phyloP scores from a whole-genome alignment of 1,140 invertebrate species.

The Drosophila tsacasi region DNA sequence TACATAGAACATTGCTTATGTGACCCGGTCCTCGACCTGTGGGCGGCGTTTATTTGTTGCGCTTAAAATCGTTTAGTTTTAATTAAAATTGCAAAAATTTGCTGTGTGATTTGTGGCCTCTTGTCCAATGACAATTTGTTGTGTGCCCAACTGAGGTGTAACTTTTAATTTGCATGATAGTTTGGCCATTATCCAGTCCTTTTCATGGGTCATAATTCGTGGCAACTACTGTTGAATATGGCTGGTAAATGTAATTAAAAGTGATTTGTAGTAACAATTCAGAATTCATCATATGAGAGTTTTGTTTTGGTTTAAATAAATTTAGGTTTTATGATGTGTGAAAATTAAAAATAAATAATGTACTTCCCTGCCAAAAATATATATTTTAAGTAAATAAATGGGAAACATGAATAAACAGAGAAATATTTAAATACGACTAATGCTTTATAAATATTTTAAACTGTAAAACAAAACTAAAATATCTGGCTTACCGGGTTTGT shows the following conservation, averaged over 20 bases:
- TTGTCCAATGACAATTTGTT: conserved; percentile 43
- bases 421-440: not conserved
- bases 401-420: not conserved
- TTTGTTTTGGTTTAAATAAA: not conserved
- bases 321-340: not conserved
- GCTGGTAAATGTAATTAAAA: conserved; percentile 4
- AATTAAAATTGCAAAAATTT: conserved; percentile 45
- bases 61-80: conserved; percentile 52
- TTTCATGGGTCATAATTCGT: conserved; percentile 12
- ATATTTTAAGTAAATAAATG: not conserved
- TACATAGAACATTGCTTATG: conserved; percentile 17
- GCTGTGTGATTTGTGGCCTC: conserved; percentile 42
- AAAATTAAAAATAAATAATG: not conserved
- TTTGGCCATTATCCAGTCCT: conserved; percentile 20
- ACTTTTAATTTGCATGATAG: conserved; percentile 29
- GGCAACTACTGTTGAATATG: conserved; percentile 4
- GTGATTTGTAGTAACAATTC: conserved; percentile 5
- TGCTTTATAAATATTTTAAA: not conserved
- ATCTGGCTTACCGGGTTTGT: not conserved
- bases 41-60: conserved; percentile 25
- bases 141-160: conserved; percentile 13
- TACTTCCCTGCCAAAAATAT: not conserved
- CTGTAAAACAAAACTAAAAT: not conserved
- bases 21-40: conserved; percentile 22
- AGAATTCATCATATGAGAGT: not conserved